phyloP scores from a whole-genome alignment of 1,140 invertebrate species.

The Heliconius hermathena region DNA sequence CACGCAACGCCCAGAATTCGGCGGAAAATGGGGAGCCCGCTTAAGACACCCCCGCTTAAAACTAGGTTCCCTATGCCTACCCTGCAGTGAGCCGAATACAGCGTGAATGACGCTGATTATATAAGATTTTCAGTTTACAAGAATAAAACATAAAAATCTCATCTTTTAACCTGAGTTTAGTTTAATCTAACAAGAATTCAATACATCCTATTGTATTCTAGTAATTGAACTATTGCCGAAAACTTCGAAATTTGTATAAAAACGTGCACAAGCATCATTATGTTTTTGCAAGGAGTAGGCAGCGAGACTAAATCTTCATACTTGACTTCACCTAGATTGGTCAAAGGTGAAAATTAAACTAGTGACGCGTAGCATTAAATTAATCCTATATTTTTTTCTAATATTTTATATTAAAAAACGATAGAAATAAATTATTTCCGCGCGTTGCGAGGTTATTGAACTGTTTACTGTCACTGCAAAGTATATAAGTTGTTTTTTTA shows the following conservation, averaged over 20 bases:
- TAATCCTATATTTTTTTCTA: background rate
- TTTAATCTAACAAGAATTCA: background rate
- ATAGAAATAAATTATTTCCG: no score
- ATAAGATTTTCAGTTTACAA: no score
- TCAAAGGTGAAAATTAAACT: constrained; percentile 48
- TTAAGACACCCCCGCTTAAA: no score
- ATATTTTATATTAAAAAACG: no score
- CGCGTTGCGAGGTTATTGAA: background rate
- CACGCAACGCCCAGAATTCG: no score
- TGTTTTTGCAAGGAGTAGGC: constrained; percentile 20
- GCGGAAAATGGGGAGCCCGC: no score
- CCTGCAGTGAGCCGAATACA: no score
- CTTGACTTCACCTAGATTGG: constrained; percentile 35
- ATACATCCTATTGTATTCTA: background rate
- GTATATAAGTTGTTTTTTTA: no score
- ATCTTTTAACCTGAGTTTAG: no score
- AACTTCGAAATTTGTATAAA: background rate
- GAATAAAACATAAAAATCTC: background rate
- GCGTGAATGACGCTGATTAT: no score
- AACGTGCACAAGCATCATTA: background rate
- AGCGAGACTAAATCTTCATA: constrained; percentile 29
- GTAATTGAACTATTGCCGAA: background rate
- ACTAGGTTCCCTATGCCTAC: no score
- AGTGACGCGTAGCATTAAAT: constrained; percentile 41
- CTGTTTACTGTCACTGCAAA: background rate